Evolutionary conservation across 2,797 vertebrate species (phyloP), one percentile per base, ranked within the genome.

Genomic region (Catamblyrhynchus diadema): DNA sequence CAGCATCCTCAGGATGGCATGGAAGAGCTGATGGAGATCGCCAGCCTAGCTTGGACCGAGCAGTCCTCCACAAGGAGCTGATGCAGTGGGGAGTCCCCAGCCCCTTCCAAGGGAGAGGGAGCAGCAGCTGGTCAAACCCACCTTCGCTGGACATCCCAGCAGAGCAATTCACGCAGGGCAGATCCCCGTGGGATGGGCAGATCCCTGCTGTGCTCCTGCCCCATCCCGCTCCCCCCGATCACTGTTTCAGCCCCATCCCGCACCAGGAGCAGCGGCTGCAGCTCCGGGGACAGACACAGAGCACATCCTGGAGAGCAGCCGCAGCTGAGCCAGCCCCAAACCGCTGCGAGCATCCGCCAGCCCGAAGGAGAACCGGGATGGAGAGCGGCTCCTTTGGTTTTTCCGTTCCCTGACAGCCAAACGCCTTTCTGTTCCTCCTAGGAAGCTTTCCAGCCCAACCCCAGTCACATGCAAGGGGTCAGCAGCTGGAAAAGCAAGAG

Each of bases 201-300:
- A 62, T 57, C 9, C 42, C 4, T 0, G 21, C 42, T 1, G 47
- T 7, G 25, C 19, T 15, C 45, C 45, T 16, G 45, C 44, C n/a
- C 44, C 3, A 0, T 33, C 60, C 60, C 2, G 0, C 42, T 54
- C 8, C 37, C 37, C 10, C 32, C 3, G 6, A 12, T 1, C 0
- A 2, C 74, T 7, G 4, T n/a, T 14, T 6, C 1, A 0, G 33
- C n/a, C 30, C n/a, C 44, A 0, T 1, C 21, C 1, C 1, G 0
- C 27, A 1, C 9, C 0, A 13, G n/a, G 33, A 67, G 39, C 75
- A 17, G 62, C 19, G 1, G 6, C 9, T 2, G 12, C n/a, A 14
- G 69, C 64, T 20, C 11, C 0, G 8, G 1, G 2, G 21, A 56
- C 86, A 65, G 4, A 9, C 3, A 60, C 22, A 4, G 39, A 53